phyloP scores from a whole-genome alignment of 1,140 invertebrate species.

The Penaeus vannamei region DNA sequence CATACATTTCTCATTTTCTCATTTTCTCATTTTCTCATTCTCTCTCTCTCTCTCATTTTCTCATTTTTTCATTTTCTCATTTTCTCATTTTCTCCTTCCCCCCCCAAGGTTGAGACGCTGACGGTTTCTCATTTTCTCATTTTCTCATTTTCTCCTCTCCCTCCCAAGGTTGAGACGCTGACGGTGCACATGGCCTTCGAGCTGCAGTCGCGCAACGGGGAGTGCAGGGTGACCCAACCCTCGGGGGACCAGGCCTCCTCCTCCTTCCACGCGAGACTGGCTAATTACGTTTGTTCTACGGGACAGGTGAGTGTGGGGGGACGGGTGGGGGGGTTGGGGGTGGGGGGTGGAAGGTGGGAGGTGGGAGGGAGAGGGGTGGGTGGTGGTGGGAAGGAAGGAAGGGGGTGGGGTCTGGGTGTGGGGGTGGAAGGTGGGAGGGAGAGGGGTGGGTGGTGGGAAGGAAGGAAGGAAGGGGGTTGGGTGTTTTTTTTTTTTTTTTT shows the following conservation, averaged over 20 bases:
- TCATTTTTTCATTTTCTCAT: neutral
- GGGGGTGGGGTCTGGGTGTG: neutral
- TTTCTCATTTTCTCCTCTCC: neutral
- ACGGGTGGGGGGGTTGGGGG: neutral
- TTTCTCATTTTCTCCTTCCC: neutral
- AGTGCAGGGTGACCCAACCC: slow-evolving; percentile 75
- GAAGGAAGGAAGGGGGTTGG: neutral
- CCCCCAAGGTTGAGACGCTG: too few relatives aligned
- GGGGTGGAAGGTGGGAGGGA: too few relatives aligned
- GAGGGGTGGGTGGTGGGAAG: neutral
- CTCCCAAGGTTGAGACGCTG: slow-evolving; percentile 78
- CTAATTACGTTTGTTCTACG: slow-evolving; percentile 85
- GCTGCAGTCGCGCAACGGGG: slow-evolving; percentile 77
- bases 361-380: neutral
- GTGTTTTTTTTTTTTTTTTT: too few relatives aligned
- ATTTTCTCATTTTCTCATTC: neutral
- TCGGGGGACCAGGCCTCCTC: slow-evolving; percentile 74
- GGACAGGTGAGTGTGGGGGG: slow-evolving; percentile 75
- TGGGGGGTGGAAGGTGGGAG: neutral
- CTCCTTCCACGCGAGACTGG: slow-evolving; percentile 81
- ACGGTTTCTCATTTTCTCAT: neutral
- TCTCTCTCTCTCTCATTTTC: neutral
- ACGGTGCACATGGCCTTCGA: slow-evolving; percentile 85
- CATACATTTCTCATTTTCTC: neutral
- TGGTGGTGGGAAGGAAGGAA: neutral